phyloP scores from a whole-genome alignment of 35 echinoderm and acorn worm genomes.

The Amphiura filiformis region DNA sequence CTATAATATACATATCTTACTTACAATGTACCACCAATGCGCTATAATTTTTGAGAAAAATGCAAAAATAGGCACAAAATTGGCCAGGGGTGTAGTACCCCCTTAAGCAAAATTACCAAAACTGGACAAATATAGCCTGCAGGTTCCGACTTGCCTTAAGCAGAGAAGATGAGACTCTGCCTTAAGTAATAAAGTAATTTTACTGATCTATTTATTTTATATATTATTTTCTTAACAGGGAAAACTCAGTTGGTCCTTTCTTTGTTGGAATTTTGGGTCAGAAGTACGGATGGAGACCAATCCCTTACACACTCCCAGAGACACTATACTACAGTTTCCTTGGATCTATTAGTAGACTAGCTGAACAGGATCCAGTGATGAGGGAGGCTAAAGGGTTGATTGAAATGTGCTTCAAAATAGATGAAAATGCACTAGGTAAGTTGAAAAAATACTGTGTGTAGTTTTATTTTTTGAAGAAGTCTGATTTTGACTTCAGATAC shows the following conservation, averaged over 20 bases:
- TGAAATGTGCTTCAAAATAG: conserved; percentile 63
- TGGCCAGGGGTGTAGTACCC: no score
- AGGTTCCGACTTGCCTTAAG: not conserved
- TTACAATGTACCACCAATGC: no score
- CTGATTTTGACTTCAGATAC: no score
- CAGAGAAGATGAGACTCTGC: not conserved
- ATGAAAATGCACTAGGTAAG: conserved; percentile 64
- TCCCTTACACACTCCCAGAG: conserved; percentile 51
- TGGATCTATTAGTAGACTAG: not conserved
- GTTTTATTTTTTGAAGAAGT: no score
- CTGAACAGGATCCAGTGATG: conserved; percentile 40
- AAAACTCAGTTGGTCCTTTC: conserved; percentile 71
- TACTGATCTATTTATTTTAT: not conserved
- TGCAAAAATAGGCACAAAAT: no score
- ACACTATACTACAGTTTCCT: conserved; percentile 34
- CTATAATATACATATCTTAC: no score
- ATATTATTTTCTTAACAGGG: conserved; percentile 40
- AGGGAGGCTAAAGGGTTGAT: conserved; percentile 55
- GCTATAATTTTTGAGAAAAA: no score
- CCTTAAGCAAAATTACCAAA: no score
- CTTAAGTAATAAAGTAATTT: not conserved
- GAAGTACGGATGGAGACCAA: conserved; percentile 76
- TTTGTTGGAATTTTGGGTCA: conserved; percentile 87
- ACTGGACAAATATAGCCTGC: no score
- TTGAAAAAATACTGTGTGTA: no score